A percentile compares a stretch with the other conserved stretches of the same genome.
Conservation (phyloP, 2,113 vertebrate genomes). For the Motacilla tschutschensis region DNA sequence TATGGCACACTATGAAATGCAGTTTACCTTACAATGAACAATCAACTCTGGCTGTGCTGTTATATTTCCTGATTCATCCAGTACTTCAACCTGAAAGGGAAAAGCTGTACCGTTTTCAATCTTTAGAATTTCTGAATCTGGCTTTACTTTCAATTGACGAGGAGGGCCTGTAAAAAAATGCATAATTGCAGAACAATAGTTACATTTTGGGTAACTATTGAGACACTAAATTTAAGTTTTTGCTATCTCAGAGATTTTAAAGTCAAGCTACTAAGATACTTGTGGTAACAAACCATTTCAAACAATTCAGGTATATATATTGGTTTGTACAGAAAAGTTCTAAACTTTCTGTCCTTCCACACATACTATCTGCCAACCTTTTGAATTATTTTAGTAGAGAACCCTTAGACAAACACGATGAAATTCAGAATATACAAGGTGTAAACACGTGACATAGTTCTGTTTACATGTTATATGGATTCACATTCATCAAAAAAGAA, state of each 20-base stretch:
- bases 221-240: not conserved
- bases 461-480: not conserved
- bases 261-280: not conserved
- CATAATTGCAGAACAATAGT: not conserved
- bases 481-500: not conserved
- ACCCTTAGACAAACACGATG: not conserved
- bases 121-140: conserved; percentile 72
- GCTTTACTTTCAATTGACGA: conserved; percentile 76
- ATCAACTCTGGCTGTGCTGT: conserved; percentile 79
- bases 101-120: conserved; percentile 85
- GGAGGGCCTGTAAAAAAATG: conserved; percentile 78
- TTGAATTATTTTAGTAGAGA: not conserved
- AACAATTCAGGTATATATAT: not conserved
- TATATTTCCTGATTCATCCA: conserved; percentile 86
- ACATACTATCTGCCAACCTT: not conserved
- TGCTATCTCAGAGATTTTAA: not conserved
- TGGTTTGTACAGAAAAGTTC: not conserved
- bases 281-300: not conserved
- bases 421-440: not conserved
- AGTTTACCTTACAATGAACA: conserved; percentile 84
- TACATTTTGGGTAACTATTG: not conserved
- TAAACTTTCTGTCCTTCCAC: not conserved
- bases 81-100: conserved; percentile 80
- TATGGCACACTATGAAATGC: not conserved
- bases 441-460: not conserved